phyloP scores from a whole-genome alignment of 2,888 invertebrate species.

The Drosophila peninsularis region DNA sequence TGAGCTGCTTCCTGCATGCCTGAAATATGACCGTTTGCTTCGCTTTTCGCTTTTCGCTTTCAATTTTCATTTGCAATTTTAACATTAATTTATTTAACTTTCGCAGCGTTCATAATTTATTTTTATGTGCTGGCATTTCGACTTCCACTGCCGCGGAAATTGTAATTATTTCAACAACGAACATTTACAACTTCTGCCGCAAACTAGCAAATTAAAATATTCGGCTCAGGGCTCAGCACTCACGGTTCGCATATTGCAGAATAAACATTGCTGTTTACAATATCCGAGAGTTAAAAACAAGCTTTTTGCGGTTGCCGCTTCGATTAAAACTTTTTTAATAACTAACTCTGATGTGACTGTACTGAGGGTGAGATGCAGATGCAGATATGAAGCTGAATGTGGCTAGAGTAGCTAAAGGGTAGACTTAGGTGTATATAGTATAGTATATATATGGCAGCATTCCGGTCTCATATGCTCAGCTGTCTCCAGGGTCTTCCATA shows the following conservation, averaged over 20 bases:
- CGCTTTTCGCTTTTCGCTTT: background rate
- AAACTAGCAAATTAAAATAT: constrained; percentile 5
- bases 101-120: constrained; percentile 4
- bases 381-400: background rate
- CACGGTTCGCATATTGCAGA: background rate
- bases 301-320: background rate
- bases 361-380: background rate
- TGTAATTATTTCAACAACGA: constrained; percentile 36
- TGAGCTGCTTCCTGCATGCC: background rate
- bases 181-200: constrained; percentile 13
- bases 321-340: constrained; percentile 1
- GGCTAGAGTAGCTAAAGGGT: no score
- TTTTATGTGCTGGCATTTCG: constrained; percentile 12
- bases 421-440: no score
- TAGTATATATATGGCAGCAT: no score
- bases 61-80: constrained; percentile 4
- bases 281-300: background rate
- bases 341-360: background rate
- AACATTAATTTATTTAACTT: background rate
- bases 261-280: background rate
- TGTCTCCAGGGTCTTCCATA: no score
- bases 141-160: constrained; percentile 28
- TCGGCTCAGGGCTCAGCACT: background rate
- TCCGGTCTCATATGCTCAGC: no score
- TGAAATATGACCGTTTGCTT: background rate